Percentiles rank a stretch among this genome's conserved stretches.
Conservation (phyloP, 2,888 invertebrate species). For the Clepsis dumicolana region DNA sequence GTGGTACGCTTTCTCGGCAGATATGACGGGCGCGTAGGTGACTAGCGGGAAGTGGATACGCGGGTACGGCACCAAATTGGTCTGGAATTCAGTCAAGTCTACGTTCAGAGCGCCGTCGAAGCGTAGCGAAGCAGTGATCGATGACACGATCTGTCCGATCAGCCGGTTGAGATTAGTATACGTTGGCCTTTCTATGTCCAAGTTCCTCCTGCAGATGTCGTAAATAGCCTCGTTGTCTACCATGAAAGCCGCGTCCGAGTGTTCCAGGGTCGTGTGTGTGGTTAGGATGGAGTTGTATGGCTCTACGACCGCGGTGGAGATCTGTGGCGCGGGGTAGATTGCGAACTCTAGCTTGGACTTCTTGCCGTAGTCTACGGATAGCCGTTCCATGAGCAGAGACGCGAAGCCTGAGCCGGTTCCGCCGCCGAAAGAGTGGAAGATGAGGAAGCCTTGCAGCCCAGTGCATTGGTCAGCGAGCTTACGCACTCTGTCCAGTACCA, state of each 20-base stretch:
- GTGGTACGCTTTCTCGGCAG: conserved; percentile 97
- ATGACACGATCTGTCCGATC: conserved; percentile 97
- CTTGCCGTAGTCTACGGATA: conserved; percentile 98
- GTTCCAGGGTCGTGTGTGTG: conserved; percentile 97
- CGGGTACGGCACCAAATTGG: conserved; percentile 97
- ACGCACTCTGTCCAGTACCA: conserved; percentile 94
- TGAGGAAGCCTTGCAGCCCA: conserved; percentile 95
- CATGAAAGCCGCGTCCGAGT: conserved; percentile 98
- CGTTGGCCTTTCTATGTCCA: conserved; percentile 97
- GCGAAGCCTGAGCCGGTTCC: conserved; percentile 98
- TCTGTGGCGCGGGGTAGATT: conserved; percentile 97
- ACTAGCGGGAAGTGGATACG: conserved; percentile 97
- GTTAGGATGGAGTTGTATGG: conserved; percentile 98
- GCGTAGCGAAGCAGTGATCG: conserved; percentile 96
- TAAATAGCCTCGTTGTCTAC: conserved; percentile 96
- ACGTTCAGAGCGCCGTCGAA: conserved; percentile 97
- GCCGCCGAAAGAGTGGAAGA: conserved; percentile 97
- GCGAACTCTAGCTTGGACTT: conserved; percentile 98
- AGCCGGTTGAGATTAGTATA: conserved; percentile 98
- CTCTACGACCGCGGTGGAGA: conserved; percentile 96
- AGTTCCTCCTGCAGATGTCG: conserved; percentile 95
- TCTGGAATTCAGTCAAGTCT: conserved; percentile 97
- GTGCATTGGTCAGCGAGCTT: conserved; percentile 96
- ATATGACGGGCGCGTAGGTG: conserved; percentile 96
- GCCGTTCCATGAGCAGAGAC: conserved; percentile 96